These are phyloP conservation scores for cattle (Bos taurus) DNA, from an alignment of 2,113 vertebrate genomes.

Conservation along the genomic window ARS-UCD2.0 NC_037336.1:60520501-60521000, in stretches of 20 bases:
- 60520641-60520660: conserved; percentile 87
- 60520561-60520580: conserved; percentile 85
- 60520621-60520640: conserved; percentile 89
- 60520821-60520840: neutral
- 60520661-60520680: conserved; percentile 89
- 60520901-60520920: neutral
- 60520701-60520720: neutral
- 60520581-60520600: conserved; percentile 88
- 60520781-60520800: neutral
- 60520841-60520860: fast-evolving
- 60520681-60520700: conserved; percentile 84
- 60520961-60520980: neutral
- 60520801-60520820: neutral
- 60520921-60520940: neutral
- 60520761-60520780: neutral
- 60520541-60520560: neutral
- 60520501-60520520: neutral
- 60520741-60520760: neutral
- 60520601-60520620: conserved; percentile 95
- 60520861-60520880: neutral
- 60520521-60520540: neutral
- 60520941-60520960: neutral
- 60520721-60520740: neutral
- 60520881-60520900: neutral
- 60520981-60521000: neutral